These are phyloP conservation scores for Tetrao urogallus DNA, from an alignment of 2,113 vertebrate species.

Conservation along the genomic window DNA sequence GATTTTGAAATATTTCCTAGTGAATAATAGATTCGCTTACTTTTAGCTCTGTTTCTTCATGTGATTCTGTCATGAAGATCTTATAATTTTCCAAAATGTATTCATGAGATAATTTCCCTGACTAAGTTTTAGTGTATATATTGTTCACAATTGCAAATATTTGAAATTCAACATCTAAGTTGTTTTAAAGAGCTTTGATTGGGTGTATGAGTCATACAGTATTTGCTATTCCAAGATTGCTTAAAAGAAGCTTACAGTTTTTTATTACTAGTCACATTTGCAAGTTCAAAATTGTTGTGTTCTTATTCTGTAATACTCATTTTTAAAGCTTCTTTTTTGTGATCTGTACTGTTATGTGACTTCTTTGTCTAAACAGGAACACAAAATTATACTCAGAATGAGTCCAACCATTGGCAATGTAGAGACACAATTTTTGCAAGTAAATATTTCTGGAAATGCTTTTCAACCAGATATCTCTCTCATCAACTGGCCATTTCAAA, in stretches of 20 bases:
- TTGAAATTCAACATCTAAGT: slow-evolving; percentile 37
- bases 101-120: slow-evolving; percentile 33
- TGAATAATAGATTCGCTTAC: slow-evolving; percentile 13
- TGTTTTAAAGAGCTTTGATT: slow-evolving; percentile 46
- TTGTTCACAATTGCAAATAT: slow-evolving; percentile 31
- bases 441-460: slow-evolving; percentile 30
- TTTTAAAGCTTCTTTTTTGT: neutral
- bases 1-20: neutral
- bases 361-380: neutral
- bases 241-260: neutral
- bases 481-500: neutral
- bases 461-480: neutral
- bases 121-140: slow-evolving; percentile 7
- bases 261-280: slow-evolving; percentile 4
- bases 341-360: neutral
- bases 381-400: neutral
- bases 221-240: slow-evolving; percentile 1
- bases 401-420: neutral
- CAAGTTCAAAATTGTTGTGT: neutral
- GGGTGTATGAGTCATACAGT: slow-evolving; percentile 16
- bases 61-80: slow-evolving; percentile 20
- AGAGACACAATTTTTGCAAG: neutral
- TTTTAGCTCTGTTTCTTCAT: slow-evolving; percentile 33
- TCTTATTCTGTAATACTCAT: neutral
- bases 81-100: slow-evolving; percentile 18